Conservation (phyloP, 2,113 vertebrate genomes). For the Amphiprion percula region DNA sequence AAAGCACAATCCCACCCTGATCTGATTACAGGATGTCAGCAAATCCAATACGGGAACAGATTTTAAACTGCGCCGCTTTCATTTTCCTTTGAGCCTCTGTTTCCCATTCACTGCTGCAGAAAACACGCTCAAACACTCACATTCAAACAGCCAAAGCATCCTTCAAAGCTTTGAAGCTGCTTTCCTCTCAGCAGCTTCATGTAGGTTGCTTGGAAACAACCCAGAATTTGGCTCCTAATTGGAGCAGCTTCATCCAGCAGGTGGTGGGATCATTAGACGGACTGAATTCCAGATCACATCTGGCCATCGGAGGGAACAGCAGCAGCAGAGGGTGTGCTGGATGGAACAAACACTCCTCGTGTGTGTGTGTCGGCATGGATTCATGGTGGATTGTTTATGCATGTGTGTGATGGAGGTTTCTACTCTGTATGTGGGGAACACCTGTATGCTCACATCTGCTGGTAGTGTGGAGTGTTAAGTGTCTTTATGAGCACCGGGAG, state of each 20-base stretch:
- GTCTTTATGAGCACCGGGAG: constrained; percentile 13
- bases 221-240: constrained; percentile 70
- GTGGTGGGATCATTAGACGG: constrained; percentile 58
- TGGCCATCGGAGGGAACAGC: constrained; percentile 33
- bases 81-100: neutral
- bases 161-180: constrained; percentile 62
- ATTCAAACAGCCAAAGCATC: constrained; percentile 53
- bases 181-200: constrained; percentile 66
- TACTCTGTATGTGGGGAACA: neutral
- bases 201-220: constrained; percentile 82
- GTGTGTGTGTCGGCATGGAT: no score
- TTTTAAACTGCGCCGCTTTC: constrained; percentile 22
- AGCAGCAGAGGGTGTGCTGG: constrained; percentile 1
- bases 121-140: constrained; percentile 27
- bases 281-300: constrained; percentile 63
- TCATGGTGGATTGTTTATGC: neutral
- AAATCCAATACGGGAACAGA: constrained; percentile 7
- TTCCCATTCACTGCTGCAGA: constrained; percentile 14
- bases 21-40: constrained; percentile 11
- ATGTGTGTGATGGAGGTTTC: neutral
- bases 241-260: constrained; percentile 40
- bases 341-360: neutral
- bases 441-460: neutral
- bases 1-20: neutral
- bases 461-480: constrained; percentile 1